Conservation (phyloP, 92 coral and sea anemone species). For the Zoanthus solanderi region DNA sequence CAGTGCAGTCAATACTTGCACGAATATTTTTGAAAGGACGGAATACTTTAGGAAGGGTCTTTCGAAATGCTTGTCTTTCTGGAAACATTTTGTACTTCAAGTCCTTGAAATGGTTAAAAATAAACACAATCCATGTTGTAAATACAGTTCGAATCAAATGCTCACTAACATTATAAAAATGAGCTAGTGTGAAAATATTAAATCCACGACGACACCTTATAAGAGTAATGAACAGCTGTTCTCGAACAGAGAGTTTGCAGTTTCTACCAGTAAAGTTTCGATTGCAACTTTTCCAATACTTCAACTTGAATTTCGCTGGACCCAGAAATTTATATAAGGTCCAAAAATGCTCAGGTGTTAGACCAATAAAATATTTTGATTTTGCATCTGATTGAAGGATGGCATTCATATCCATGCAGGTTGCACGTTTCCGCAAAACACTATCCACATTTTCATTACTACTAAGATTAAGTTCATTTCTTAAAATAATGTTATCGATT, state of each 20-base stretch:
- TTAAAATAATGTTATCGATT: no score
- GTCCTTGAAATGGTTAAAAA: neutral
- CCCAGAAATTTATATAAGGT: neutral
- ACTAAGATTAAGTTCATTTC: no score
- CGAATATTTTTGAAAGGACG: neutral
- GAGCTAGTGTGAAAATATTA: neutral
- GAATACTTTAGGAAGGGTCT: neutral
- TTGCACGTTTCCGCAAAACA: no score
- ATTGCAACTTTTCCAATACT: neutral
- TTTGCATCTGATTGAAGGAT: neutral
- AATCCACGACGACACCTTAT: neutral
- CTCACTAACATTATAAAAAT: neutral
- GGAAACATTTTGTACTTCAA: neutral
- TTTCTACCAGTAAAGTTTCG: neutral
- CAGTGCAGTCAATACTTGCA: conserved; percentile 13
- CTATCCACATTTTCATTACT: no score
- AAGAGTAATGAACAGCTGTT: neutral
- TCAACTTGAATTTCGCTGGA: neutral
- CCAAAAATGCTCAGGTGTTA: neutral
- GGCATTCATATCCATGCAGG: no score
- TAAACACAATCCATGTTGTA: conserved; percentile 10
- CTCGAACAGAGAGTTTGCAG: neutral
- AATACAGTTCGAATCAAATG: neutral
- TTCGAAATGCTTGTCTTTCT: conserved; percentile 2
- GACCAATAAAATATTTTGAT: neutral